Percentiles rank a stretch among this genome's conserved stretches.
phyloP scores from a whole-genome alignment of 2,113 vertebrate species.

The Anhinga rufa region DNA sequence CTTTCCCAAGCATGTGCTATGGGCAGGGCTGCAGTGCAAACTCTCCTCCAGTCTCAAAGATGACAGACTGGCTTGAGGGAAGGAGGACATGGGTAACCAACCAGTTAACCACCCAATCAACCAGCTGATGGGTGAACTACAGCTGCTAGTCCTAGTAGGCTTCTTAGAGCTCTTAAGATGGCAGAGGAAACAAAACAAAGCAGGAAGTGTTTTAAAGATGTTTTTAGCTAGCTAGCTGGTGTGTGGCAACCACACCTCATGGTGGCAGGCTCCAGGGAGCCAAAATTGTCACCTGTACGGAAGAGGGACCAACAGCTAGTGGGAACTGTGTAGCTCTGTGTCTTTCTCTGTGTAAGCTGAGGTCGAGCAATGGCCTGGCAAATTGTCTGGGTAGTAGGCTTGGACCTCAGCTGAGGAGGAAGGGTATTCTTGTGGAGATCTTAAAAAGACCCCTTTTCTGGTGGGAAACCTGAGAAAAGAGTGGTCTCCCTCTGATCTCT shows the following conservation, averaged over 20 bases:
- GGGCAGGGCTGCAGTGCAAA: background rate
- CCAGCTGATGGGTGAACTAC: background rate
- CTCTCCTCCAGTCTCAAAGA: background rate
- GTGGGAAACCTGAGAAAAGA: background rate
- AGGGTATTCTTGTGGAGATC: background rate
- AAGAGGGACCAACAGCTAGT: background rate
- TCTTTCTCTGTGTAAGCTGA: background rate
- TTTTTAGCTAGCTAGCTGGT: background rate
- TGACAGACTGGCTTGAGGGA: background rate
- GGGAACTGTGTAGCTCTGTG: background rate
- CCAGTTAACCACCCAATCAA: background rate
- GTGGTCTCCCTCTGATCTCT: background rate
- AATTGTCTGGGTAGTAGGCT: background rate
- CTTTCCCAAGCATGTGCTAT: background rate
- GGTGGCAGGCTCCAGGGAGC: background rate
- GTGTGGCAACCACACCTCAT: rapidly evolving
- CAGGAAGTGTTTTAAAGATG: background rate
- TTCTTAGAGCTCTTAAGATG: background rate
- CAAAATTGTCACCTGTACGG: background rate
- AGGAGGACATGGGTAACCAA: background rate
- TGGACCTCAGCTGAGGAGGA: background rate
- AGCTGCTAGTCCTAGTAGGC: background rate
- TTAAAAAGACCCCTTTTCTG: background rate
- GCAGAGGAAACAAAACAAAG: background rate
- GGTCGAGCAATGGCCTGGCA: background rate